phyloP scores from a whole-genome alignment of 2,888 invertebrate genomes.

The Neoascia interrupta region DNA sequence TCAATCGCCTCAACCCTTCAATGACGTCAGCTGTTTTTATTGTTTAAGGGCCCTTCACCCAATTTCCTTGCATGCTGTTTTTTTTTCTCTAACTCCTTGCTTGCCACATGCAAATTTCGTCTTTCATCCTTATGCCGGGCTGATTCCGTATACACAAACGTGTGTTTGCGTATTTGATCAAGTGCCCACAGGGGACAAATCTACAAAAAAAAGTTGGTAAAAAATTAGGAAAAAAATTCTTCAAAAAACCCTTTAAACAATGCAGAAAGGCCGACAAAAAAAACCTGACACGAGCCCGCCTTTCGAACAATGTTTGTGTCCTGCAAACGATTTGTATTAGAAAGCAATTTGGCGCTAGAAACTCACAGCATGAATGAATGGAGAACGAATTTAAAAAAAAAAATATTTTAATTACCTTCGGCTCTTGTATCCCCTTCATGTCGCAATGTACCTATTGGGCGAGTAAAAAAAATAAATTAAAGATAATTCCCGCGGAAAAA shows the following conservation, averaged over 20 bases:
- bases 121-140: constrained; percentile 55
- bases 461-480: constrained; percentile 48
- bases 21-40: constrained; percentile 69
- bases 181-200: constrained; percentile 65
- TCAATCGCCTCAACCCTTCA: constrained; percentile 59
- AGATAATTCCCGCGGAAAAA: constrained; percentile 61
- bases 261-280: constrained; percentile 18
- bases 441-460: constrained; percentile 35
- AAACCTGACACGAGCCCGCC: constrained; percentile 55
- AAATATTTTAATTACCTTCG: constrained; percentile 61
- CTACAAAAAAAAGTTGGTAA: constrained; percentile 5
- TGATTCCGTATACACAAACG: constrained; percentile 31
- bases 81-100: neutral
- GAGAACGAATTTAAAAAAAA: constrained; percentile 19
- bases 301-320: constrained; percentile 33
- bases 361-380: constrained; percentile 40
- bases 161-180: constrained; percentile 57
- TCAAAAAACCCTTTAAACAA: constrained; percentile 29
- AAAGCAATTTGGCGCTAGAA: constrained; percentile 58
- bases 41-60: constrained; percentile 67
- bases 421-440: constrained; percentile 50
- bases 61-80: constrained; percentile 44
- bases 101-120: constrained; percentile 59
- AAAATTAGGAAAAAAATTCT: constrained; percentile 26
- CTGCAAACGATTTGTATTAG: constrained; percentile 66